These are phyloP conservation scores for Diadegma fenestrale DNA, from an alignment of 2,888 invertebrate species.

Conservation along the genomic window DNA sequence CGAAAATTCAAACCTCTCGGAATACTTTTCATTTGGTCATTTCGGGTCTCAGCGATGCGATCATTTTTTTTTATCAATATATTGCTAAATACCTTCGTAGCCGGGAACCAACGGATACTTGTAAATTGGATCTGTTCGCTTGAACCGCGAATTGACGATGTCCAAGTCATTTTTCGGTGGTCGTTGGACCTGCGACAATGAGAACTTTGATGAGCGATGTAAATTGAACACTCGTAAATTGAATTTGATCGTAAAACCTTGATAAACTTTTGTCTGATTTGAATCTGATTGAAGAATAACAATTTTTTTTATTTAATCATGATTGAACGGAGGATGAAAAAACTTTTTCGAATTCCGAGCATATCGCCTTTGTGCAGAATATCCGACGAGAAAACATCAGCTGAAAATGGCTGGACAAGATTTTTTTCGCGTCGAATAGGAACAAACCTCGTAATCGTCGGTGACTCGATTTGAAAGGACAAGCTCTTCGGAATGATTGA, in stretches of 20 bases:
- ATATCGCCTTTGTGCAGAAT: background rate
- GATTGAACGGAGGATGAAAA: background rate
- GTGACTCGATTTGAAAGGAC: constrained; percentile 88
- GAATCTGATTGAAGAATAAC: background rate
- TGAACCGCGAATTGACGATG: constrained; percentile 88
- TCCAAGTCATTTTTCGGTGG: constrained; percentile 90
- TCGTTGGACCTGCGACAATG: constrained; percentile 85
- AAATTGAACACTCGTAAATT: background rate
- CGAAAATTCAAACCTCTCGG: background rate
- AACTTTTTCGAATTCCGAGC: background rate
- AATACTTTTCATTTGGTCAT: background rate
- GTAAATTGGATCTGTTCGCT: constrained; percentile 89
- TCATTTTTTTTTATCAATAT: background rate
- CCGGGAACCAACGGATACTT: constrained; percentile 91
- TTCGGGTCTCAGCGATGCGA: background rate
- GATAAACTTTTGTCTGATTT: too few relatives aligned
- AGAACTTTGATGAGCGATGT: background rate
- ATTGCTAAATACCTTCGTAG: constrained; percentile 88
- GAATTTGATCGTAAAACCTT: background rate
- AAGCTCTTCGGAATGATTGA: constrained; percentile 90
- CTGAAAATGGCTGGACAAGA: background rate
- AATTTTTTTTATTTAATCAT: background rate
- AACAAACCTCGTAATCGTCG: constrained; percentile 88
- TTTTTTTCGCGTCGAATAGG: background rate
- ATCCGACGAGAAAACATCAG: background rate